A percentile compares a stretch with the other conserved stretches of the same genome.
Evolutionary conservation across 2,797 vertebrate species (phyloP).

Genomic region (Oreortyx pictus): DNA sequence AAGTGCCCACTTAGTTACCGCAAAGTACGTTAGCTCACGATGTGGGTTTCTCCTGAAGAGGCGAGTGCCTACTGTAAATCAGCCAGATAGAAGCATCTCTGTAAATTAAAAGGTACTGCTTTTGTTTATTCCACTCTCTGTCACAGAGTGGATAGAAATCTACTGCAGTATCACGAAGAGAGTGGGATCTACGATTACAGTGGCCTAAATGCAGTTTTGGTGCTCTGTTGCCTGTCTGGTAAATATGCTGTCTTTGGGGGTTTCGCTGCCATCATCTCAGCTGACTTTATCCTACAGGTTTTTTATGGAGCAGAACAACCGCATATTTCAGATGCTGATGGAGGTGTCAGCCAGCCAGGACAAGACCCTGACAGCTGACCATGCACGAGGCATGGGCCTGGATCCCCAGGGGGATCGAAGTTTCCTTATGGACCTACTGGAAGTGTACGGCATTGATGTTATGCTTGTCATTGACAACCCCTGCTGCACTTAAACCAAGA

Average conservation of each 20-base stretch:
- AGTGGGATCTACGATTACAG: background rate
- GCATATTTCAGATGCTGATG: constrained; percentile 95
- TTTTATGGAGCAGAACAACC: constrained; percentile 98
- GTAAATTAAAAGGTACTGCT: background rate
- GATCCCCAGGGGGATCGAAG: constrained; percentile 93
- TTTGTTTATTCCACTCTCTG: background rate
- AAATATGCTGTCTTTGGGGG: background rate
- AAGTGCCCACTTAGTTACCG: background rate
- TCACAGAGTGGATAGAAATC: background rate
- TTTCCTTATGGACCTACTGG: constrained; percentile 95
- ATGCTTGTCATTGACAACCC: constrained; percentile 97
- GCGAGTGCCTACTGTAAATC: background rate
- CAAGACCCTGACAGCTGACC: constrained; percentile 93
- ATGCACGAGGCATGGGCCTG: constrained; percentile 95
- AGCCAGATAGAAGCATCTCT: background rate
- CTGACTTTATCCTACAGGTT: constrained; percentile 81
- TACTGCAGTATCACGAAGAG: fast-evolving
- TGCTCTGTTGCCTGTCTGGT: background rate
- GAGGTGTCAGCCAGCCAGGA: constrained; percentile 93
- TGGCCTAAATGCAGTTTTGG: background rate
- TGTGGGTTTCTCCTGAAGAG: background rate
- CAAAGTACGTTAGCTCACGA: background rate
- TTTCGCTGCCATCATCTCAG: background rate
- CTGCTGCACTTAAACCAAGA: constrained; percentile 87
- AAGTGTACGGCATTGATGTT: constrained; percentile 94